Base-by-base conservation (phyloP, 1,140 invertebrate genomes). In the Mya arenaria region DNA sequence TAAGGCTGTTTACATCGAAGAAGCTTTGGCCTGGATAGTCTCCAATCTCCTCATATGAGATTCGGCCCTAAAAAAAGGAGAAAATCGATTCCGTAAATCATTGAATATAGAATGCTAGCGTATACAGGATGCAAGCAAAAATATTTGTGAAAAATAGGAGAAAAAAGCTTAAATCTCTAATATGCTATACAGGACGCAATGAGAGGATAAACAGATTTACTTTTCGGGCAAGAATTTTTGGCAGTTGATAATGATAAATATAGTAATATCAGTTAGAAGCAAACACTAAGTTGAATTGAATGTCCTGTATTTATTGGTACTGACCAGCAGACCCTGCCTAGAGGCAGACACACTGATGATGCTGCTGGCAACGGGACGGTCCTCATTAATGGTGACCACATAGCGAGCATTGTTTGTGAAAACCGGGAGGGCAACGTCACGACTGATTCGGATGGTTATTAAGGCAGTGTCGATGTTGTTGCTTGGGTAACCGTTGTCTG, bases 1-100 rank as follows among this genome's bases (percentile, higher is more conserved):
- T 84, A 52, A 8, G 63, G 13, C 19, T 19, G 48, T 87, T 62
- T 28, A 90, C 69, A 44, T 23, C 63, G 63, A 90, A 90, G 86
- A 88, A 90, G 69, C 77, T 84, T 25, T 78, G 80, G 39, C 87
- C 86, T 30, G 85, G 85, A 62, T 85, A 84, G n/a, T 87, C 82
- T 28, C 89, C 89, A 55, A 71, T 82, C 10, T 74, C 69, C 1
- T 56, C 71, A 69, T 87, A 90, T 0, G 56, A 71, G 15, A 90
- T 62, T 19, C 3, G 30, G 36, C 78, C 82, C 75, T 85, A 72
- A 36, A 79, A 23, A 58, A 52, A 52, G n/a, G n/a, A n/a, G n/a
- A n/a, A n/a, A n/a, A n/a, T n/a, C n/a, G n/a, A n/a, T n/a, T n/a
- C n/a, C n/a, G n/a, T n/a, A n/a, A n/a, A n/a, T n/a, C n/a, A n/a